Evolutionary conservation across 1,140 invertebrate genomes (phyloP).

Genomic region (Listronotus bonariensis): DNA sequence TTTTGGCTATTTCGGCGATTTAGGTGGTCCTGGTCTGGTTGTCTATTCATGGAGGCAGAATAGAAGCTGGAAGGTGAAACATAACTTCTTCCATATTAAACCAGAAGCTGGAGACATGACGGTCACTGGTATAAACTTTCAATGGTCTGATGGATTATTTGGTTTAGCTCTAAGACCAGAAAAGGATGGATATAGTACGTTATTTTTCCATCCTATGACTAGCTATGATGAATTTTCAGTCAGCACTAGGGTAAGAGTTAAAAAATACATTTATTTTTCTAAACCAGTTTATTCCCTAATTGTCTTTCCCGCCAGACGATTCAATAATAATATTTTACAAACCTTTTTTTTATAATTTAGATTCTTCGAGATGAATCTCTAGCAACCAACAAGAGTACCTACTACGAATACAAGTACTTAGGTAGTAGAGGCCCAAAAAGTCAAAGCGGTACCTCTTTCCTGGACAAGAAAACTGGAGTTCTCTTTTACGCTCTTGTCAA

Average conservation of each 20-base stretch:
- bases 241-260: slow-evolving; percentile 59
- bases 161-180: slow-evolving; percentile 66
- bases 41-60: slow-evolving; percentile 72
- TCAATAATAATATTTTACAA: not conserved
- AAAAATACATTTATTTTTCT: too few relatives aligned
- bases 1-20: slow-evolving; percentile 69
- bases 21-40: slow-evolving; percentile 67
- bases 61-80: slow-evolving; percentile 70
- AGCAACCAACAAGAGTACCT: slow-evolving; percentile 59
- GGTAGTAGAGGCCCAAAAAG: slow-evolving; percentile 72
- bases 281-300: too few relatives aligned
- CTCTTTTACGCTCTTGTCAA: slow-evolving; percentile 78
- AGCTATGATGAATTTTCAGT: slow-evolving; percentile 75
- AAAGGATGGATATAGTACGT: slow-evolving; percentile 67
- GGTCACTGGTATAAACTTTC: slow-evolving; percentile 72
- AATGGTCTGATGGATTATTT: slow-evolving; percentile 77
- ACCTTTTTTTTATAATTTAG: slow-evolving; percentile 2
- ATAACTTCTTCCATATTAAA: slow-evolving; percentile 73
- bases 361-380: slow-evolving; percentile 63
- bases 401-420: slow-evolving; percentile 68
- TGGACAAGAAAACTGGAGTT: slow-evolving; percentile 72
- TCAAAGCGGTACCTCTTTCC: slow-evolving; percentile 74
- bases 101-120: slow-evolving; percentile 71
- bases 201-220: slow-evolving; percentile 79
- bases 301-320: too few relatives aligned